Percentiles rank a stretch among this genome's conserved stretches.
phyloP scores from a whole-genome alignment of 2,113 vertebrate genomes.

The Procavia capensis region DNA sequence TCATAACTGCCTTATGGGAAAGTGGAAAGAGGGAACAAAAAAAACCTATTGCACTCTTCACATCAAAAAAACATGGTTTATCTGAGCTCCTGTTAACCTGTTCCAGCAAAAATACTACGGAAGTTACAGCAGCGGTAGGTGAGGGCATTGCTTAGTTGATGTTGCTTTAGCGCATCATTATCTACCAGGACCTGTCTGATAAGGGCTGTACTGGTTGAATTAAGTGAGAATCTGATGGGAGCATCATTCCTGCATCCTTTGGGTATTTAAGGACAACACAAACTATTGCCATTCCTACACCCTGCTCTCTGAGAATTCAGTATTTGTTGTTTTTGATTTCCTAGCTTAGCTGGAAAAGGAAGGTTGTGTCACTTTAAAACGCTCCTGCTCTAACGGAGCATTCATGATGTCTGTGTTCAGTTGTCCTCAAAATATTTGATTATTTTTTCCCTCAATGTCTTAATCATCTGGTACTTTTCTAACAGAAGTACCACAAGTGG shows the following conservation, averaged over 20 bases:
- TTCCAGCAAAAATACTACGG: neutral
- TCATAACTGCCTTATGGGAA: neutral
- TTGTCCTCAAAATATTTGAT: neutral
- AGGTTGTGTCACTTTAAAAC: neutral
- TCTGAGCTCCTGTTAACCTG: neutral
- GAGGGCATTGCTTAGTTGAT: neutral
- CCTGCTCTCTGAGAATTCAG: neutral
- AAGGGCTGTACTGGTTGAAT: neutral
- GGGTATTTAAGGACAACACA: neutral
- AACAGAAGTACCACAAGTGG: no score
- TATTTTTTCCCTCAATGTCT: neutral
- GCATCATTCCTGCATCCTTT: neutral
- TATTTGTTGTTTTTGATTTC: neutral
- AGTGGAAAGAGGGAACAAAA: neutral
- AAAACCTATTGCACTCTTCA: neutral
- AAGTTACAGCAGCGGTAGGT: neutral
- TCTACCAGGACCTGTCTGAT: neutral
- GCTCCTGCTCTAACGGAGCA: neutral
- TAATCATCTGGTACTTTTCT: no score
- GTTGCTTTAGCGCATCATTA: neutral
- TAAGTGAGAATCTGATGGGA: neutral
- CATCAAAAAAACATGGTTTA: neutral
- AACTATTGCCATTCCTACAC: neutral
- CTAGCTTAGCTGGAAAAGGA: neutral
- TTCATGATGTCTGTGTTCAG: neutral